Percentiles rank a stretch among this genome's conserved stretches.
Conservation (phyloP, 2,797 vertebrate genomes). For the Tiaroga cobitis region DNA sequence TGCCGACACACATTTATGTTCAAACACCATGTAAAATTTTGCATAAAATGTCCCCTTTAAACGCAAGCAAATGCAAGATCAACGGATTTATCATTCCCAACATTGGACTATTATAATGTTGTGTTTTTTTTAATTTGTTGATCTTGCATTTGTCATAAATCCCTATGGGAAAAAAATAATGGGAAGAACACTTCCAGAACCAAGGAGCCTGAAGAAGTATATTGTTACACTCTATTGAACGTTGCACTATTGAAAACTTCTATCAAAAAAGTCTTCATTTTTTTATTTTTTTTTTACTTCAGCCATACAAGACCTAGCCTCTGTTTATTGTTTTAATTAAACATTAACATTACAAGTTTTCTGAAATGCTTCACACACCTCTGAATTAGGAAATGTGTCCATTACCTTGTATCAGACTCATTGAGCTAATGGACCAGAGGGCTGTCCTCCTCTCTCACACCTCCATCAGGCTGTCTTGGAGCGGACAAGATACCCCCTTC, state of each 20-base stretch:
- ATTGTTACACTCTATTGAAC: neutral
- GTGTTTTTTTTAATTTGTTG: no score
- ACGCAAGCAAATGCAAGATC: no score
- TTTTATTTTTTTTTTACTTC: neutral
- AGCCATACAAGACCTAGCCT: neutral
- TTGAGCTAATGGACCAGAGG: slow-evolving; percentile 7
- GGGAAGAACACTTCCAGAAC: no score
- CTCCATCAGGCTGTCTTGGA: slow-evolving; percentile 17
- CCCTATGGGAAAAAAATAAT: no score
- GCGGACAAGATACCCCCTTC: neutral
- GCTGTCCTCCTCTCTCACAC: neutral
- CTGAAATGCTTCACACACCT: neutral
- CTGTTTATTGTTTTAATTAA: neutral
- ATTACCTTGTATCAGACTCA: neutral
- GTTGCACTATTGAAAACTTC: no score
- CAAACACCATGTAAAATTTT: no score
- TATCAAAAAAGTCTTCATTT: no score
- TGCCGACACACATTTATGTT: no score
- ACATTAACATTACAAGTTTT: neutral
- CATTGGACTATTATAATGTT: no score
- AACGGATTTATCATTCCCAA: no score
- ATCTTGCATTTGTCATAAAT: no score
- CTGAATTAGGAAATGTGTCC: neutral
- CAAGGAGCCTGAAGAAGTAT: neutral
- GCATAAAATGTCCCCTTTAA: no score